These are phyloP conservation scores for Mimas tiliae DNA, from an alignment of 2,888 invertebrate species.

Conservation along the genomic window DNA sequence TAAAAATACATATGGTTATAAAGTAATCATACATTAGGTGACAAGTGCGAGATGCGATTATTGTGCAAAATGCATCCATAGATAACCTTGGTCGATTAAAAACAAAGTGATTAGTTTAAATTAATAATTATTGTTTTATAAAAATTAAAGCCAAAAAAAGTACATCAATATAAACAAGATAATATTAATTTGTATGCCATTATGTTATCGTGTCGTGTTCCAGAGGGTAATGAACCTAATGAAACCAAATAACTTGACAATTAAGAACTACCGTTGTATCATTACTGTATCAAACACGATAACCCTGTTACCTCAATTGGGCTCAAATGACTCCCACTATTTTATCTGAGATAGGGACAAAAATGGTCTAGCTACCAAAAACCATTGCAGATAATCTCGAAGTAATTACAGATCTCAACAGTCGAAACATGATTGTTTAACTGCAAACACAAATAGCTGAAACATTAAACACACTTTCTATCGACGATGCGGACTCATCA, in stretches of 20 bases:
- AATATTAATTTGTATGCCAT: not conserved
- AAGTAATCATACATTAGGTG: slow-evolving; percentile 2
- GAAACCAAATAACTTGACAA: not conserved
- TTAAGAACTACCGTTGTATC: not conserved
- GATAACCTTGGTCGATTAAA: not conserved
- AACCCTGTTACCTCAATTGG: slow-evolving; percentile 1
- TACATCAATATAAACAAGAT: not conserved
- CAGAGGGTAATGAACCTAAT: not conserved
- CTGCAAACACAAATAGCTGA: slow-evolving; percentile 34
- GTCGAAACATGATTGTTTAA: slow-evolving; percentile 15
- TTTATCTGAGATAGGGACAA: not conserved
- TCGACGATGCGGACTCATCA: slow-evolving; percentile 42
- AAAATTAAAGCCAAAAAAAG: not conserved
- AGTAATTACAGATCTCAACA: slow-evolving; percentile 13
- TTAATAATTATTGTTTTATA: no score
- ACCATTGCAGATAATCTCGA: slow-evolving; percentile 10
- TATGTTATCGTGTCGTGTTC: not conserved
- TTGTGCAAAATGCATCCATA: not conserved
- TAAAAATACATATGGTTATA: not conserved
- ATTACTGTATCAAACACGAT: not conserved
- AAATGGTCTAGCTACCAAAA: slow-evolving; percentile 2
- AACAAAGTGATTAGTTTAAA: not conserved
- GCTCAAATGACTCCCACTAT: slow-evolving; percentile 6
- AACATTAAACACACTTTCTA: slow-evolving; percentile 23
- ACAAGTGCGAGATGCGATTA: not conserved